phyloP scores from a whole-genome alignment of 2,888 invertebrate genomes.

The Omphaloscelis lunosa region DNA sequence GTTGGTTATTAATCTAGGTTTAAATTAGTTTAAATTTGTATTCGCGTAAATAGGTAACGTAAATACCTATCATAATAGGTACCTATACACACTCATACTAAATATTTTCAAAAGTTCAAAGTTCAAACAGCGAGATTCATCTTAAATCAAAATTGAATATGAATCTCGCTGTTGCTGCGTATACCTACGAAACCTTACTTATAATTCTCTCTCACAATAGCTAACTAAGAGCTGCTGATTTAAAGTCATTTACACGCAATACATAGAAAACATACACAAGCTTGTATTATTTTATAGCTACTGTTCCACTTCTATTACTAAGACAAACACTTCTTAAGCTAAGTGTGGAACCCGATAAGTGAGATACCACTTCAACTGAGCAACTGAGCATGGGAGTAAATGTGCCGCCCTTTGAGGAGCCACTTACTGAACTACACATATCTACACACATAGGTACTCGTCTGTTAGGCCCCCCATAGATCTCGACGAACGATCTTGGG shows the following conservation, averaged over 20 bases:
- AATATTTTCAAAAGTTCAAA: too few relatives aligned
- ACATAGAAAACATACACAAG: neutral
- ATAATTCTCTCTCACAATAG: neutral
- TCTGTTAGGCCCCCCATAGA: slow-evolving; percentile 46
- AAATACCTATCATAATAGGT: too few relatives aligned
- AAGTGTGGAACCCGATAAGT: slow-evolving; percentile 58
- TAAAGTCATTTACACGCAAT: neutral
- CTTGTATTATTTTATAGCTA: slow-evolving; percentile 15
- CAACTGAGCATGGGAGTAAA: slow-evolving; percentile 50
- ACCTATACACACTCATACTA: too few relatives aligned
- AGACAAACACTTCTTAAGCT: slow-evolving; percentile 47
- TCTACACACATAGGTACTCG: slow-evolving; percentile 25
- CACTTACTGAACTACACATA: slow-evolving; percentile 53
- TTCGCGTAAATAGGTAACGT: too few relatives aligned
- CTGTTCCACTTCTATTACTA: slow-evolving; percentile 40
- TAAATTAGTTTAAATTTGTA: neutral
- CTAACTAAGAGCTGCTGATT: neutral
- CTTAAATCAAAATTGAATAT: neutral
- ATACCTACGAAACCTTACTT: neutral
- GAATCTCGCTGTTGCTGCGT: neutral
- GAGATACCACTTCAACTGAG: slow-evolving; percentile 56
- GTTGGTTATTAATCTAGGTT: too few relatives aligned
- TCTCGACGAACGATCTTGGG: slow-evolving; percentile 55
- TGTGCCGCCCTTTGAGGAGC: slow-evolving; percentile 56
- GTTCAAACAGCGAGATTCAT: too few relatives aligned